Evolutionary conservation across 2,888 invertebrate genomes (phyloP), one percentile per base, ranked within the genome.

Genomic region (Melikaiella ostensackeni): DNA sequence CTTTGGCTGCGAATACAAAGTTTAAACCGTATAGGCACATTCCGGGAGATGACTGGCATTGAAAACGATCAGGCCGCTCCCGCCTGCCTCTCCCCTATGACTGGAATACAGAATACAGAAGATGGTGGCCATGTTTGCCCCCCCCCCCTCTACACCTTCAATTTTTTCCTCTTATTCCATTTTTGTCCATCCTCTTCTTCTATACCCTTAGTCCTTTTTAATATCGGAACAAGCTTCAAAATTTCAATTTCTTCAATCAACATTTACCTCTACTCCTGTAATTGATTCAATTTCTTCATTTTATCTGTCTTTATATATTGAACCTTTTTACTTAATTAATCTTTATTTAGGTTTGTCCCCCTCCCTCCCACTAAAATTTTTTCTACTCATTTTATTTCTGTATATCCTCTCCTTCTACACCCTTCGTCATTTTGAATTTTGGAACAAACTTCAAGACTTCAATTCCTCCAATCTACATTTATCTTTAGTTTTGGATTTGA

Each of bases 21-120:
- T 89, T 86, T 85, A 86, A 86, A 85, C 79, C 84, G 77, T 84
- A 84, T 83, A 85, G 85, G 85, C 87, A 87, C 89, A 89, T 90
- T 89, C 89, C 88, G 83, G 86, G 86, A 88, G 90, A 90, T 90
- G 90, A 89, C 90, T 89, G 91, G 88, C 90, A 90, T 90, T 88
- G 90, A 90, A 88, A 89, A 87, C 85, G 84, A 84, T 84, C 84
- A 84, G 84, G 84, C 86, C 42, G 42, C 66, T 46, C 64, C 66
- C 42, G 21, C 38, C 38, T 24, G 13, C 19, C 46, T 66, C 27
- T 85, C 84, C 87, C 83, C 81, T 78, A 79, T 82, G 80, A 77
- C 79, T 82, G 78, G 78, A 81, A 78, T 79, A 80, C 81, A 82
- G 85, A 91, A 91, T 90, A 90, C 90, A 86, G 87, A 91, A 88